Base-by-base conservation (phyloP, 2,113 vertebrate genomes). In the Sterrhoptilus dennistouni region DNA sequence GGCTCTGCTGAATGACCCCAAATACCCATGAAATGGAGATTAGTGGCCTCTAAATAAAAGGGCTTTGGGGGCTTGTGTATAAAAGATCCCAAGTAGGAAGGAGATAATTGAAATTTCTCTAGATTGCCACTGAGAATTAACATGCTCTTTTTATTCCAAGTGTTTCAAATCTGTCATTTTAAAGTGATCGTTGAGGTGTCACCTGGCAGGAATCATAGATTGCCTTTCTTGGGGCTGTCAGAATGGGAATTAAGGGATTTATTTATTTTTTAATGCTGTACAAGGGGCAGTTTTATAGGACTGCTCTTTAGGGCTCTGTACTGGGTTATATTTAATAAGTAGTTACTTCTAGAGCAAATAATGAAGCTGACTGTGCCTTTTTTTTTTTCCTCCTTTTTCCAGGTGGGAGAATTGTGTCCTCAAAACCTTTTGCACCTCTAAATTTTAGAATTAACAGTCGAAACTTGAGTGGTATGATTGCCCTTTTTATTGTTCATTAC, bases 401-500 rank as follows among this genome's bases (percentile, higher is more conserved):
- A 99, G 99, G 99, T 97, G 99, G 99, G 89, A 99, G 99, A 98
- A 99, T 99, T 78, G 99, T 99, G 90, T 99, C 99, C 93, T 99
- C 99, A 68, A 99, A 99, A 98, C 99, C 99, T 95, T 99, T 99
- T 98, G 99, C 99, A 97, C 99, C 99, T 97, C 98, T 99, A 53
- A 99, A 99, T 97, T 99, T 99, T 96, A 98, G 99, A 98, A 99
- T 99, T 97, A 99, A 99, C 98, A 99, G 99, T 98, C 98, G 99
- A 98, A 99, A 99, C 98, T 98, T 99, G 98, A 99, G 99, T 77
- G 99, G 99, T 99, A 98, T 98, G 98, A 42, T 70, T 65, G 36
- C 19, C 25, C 12, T 95, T 76, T 66, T 63, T 68, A 9, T 91
- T 78, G 14, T 49, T 91, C 19, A 3, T 78, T 57, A 12, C n/a